Evolutionary conservation across 2,888 invertebrate species (phyloP).

Genomic region (Pseudococcus viburni): DNA sequence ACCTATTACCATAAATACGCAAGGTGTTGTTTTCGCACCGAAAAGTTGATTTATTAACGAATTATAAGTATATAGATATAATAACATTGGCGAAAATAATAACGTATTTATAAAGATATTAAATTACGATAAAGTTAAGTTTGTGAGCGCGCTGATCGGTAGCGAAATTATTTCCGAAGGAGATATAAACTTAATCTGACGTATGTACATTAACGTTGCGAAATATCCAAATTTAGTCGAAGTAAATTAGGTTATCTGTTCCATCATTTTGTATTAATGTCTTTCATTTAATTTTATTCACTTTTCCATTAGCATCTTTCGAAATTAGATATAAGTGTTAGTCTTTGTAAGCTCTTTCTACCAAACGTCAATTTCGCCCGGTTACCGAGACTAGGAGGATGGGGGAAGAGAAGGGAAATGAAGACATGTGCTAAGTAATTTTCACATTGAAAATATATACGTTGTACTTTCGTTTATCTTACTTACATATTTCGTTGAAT

Average conservation of each 20-base stretch:
- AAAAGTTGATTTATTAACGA: neutral
- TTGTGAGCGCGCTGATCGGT: neutral
- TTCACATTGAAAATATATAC: too few species aligned
- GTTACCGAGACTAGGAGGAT: neutral
- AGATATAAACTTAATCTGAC: slow-evolving; percentile 22
- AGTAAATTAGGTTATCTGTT: slow-evolving; percentile 45
- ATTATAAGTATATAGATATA: neutral
- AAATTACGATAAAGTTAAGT: neutral
- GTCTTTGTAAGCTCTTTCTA: neutral
- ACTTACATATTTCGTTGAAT: too few species aligned
- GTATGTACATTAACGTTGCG: slow-evolving; percentile 30
- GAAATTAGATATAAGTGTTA: neutral
- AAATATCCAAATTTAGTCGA: slow-evolving; percentile 38
- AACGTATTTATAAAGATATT: slow-evolving; percentile 9
- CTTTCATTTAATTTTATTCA: neutral
- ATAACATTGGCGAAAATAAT: neutral
- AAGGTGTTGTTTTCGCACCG: neutral
- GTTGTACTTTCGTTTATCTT: too few species aligned
- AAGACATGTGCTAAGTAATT: neutral
- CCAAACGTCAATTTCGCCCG: neutral
- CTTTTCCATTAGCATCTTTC: neutral
- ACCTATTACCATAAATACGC: neutral
- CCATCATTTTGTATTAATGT: slow-evolving; percentile 37
- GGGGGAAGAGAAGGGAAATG: neutral
- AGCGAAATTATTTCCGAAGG: slow-evolving; percentile 10